phyloP scores from a whole-genome alignment of 2,113 vertebrate species.

The Potamarius usumacintae region DNA sequence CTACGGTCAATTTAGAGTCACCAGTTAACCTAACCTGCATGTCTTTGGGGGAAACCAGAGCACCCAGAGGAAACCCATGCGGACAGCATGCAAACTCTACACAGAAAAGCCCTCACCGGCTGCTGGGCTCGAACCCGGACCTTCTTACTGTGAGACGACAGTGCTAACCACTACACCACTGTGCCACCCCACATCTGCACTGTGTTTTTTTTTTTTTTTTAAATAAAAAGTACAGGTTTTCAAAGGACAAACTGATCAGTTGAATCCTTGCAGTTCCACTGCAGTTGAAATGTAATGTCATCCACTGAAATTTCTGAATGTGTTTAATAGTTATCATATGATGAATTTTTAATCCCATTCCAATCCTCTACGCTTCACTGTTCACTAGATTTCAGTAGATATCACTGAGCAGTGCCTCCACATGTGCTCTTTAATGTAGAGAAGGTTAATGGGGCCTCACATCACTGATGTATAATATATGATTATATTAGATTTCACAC shows the following conservation, averaged over 20 bases:
- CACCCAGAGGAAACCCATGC: no score
- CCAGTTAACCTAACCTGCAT: no score
- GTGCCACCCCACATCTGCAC: background rate
- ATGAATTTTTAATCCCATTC: background rate
- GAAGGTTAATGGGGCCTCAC: constrained; percentile 40
- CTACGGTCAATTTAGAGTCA: no score
- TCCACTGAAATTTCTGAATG: background rate
- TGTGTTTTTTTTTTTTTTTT: background rate
- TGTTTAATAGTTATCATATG: background rate
- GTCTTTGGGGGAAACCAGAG: no score
- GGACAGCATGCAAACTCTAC: no score
- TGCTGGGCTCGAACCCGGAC: no score
- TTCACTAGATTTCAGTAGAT: constrained; percentile 12
- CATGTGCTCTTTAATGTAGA: constrained; percentile 40
- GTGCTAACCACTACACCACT: no score
- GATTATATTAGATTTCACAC: constrained; percentile 53
- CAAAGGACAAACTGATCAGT: background rate
- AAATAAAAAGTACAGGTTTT: background rate
- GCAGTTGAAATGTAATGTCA: background rate
- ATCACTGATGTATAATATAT: constrained; percentile 59
- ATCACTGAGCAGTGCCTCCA: constrained; percentile 22
- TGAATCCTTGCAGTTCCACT: background rate
- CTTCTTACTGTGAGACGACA: no score
- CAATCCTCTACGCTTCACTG: background rate
- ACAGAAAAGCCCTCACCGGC: no score